Percentiles rank a stretch among this genome's conserved stretches.
phyloP scores from a whole-genome alignment of 1,140 invertebrate species.

The Tetramorium parvispinum region DNA sequence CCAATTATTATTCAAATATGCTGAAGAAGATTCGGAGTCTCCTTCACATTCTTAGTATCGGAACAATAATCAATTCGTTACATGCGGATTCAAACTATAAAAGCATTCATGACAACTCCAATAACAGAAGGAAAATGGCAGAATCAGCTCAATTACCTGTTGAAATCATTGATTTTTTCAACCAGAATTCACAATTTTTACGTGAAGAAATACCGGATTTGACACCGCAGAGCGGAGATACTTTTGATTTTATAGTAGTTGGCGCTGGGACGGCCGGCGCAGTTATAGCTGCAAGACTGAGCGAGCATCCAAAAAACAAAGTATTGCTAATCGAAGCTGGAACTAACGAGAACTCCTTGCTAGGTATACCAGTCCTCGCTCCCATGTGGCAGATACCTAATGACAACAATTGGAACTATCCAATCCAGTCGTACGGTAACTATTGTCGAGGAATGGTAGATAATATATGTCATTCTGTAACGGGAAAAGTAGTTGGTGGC shows the following conservation, averaged over 20 bases:
- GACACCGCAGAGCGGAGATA: neutral
- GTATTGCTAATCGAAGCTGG: neutral
- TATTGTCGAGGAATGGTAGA: neutral
- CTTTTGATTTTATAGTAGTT: neutral
- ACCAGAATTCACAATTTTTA: neutral
- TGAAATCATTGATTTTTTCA: neutral
- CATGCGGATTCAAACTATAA: neutral
- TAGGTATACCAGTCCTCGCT: neutral
- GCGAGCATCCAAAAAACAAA: neutral
- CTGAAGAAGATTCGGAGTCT: neutral
- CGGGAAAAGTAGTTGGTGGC: no score
- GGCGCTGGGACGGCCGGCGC: neutral
- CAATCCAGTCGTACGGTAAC: neutral
- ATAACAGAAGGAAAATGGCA: neutral
- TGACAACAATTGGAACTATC: neutral
- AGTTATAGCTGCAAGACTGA: neutral
- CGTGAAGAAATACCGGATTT: neutral
- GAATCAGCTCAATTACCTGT: no score
- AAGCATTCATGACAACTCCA: neutral
- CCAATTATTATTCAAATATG: neutral
- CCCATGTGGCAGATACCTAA: no score
- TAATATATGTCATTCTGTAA: neutral
- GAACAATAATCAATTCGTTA: neutral
- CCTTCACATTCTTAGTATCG: neutral
- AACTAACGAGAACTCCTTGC: neutral